Percentiles rank a stretch among this genome's conserved stretches.
Conservation (phyloP, 2,888 invertebrate genomes). For the Drosophila mimetica region DNA sequence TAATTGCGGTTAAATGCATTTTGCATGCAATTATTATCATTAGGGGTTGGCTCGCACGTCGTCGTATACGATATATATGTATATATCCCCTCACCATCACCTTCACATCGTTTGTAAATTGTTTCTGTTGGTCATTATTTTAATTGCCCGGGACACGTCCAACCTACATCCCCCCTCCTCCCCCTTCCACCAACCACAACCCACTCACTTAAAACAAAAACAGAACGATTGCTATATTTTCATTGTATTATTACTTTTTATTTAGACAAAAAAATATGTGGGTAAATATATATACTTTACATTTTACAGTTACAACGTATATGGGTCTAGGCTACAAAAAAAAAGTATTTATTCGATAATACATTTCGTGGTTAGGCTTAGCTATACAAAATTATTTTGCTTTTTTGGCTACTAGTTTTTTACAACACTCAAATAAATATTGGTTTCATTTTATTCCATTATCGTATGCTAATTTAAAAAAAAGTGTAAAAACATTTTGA, state of each 20-base stretch:
- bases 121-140: conserved; percentile 56
- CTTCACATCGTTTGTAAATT: conserved; percentile 48
- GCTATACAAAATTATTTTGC: conserved; percentile 30
- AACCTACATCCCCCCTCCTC: not conserved
- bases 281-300: conserved; percentile 47
- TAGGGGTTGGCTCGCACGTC: conserved; percentile 69
- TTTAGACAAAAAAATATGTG: conserved; percentile 63
- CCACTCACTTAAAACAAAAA: not conserved
- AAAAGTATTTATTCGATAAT: conserved; percentile 49
- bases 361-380: conserved; percentile 62
- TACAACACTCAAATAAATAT: conserved; percentile 74
- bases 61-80: conserved; percentile 13
- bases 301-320: conserved; percentile 58
- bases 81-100: not conserved
- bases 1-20: conserved; percentile 84
- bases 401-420: conserved; percentile 68
- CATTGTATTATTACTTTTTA: conserved; percentile 51
- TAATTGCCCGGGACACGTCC: conserved; percentile 54
- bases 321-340: conserved; percentile 44
- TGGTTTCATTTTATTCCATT: conserved; percentile 1
- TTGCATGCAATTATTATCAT: conserved; percentile 79
- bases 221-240: conserved; percentile 22
- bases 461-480: conserved; percentile 29
- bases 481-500: conserved; percentile 26
- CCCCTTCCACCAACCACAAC: not conserved